These are phyloP conservation scores for Noctua fimbriata DNA, from an alignment of 2,888 invertebrate species.

Conservation along the genomic window DNA sequence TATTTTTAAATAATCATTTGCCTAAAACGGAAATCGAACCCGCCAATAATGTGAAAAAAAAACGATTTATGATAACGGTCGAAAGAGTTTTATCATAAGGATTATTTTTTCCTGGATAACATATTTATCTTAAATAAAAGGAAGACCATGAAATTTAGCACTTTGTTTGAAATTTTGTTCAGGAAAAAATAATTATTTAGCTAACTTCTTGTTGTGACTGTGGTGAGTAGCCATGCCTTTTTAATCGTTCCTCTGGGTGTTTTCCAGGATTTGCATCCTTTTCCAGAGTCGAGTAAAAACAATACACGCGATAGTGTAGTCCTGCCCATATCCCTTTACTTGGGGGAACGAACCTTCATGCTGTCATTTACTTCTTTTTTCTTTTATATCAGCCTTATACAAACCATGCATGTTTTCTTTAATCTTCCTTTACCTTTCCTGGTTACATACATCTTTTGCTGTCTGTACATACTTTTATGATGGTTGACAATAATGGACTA, in stretches of 20 bases:
- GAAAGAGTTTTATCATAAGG: background rate
- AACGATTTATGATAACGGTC: too few species aligned
- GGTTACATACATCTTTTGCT: background rate
- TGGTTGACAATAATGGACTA: constrained; percentile 11
- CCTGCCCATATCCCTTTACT: background rate
- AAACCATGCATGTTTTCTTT: background rate
- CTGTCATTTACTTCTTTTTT: background rate
- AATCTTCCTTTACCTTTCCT: background rate
- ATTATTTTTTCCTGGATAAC: too few species aligned
- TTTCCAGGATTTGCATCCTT: background rate
- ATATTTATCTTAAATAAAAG: too few species aligned
- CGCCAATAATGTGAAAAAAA: too few species aligned
- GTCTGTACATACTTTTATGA: constrained; percentile 14
- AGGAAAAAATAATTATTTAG: background rate
- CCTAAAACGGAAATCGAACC: too few species aligned
- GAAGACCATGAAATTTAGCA: too few species aligned
- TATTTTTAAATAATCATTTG: background rate
- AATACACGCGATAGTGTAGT: background rate
- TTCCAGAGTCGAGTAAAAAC: background rate
- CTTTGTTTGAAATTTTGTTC: too few species aligned
- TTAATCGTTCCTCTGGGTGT: too few species aligned
- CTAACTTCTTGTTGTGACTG: background rate
- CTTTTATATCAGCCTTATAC: background rate
- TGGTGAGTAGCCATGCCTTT: background rate
- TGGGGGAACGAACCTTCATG: background rate